Evolutionary conservation across 1,140 invertebrate genomes (phyloP), one percentile per base, ranked within the genome.

Genomic region (Heliconius congener): DNA sequence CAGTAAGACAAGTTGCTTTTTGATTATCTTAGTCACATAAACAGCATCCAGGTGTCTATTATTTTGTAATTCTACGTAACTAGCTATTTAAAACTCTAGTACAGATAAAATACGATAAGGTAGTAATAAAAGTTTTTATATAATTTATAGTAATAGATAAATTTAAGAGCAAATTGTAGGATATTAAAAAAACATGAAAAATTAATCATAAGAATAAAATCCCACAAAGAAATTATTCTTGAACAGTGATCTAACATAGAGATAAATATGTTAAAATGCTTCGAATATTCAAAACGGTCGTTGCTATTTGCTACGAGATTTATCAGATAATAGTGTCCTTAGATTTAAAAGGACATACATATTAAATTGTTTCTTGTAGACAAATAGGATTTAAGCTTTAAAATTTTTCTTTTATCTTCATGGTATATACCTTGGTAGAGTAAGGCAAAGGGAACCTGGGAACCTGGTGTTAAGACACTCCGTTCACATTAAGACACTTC

Each of bases 251-350:
- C 81, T 79, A 77, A 76, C 74, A 78, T 71, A 23, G 39, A 84
- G 82, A 85, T 84, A 84, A 82, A 83, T 81, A 85, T 81, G 60
- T 66, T 66, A 6, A 82, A 70, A 78, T 80, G 42, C 73, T 80
- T 85, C 76, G 86, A 81, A 86, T 84, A 81, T 77, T 85, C 78
- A 71, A 76, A 78, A 84, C 81, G 78, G 57, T 78, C 79, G 76
- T 75, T 82, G 82, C 60, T 66, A 66, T 66, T 66, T 18, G 60
- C 42, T 76, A 74, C 76, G 71, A 78, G 77, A 78, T 80, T 73
- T 66, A 79, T 77, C 76, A 78, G 77, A 85, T 81, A 83, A 81
- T 5, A 66, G 3, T 66, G 16, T 66, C 30, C 60, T 66, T 27
- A n/a, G n/a, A 30, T 66, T 18, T 30, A 66, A 66, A 30, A 66